Evolutionary conservation across 64 coral and sea anemone species (phyloP), one percentile per base, ranked within the genome.

Genomic region (Hydrozoanthus tunicans): DNA sequence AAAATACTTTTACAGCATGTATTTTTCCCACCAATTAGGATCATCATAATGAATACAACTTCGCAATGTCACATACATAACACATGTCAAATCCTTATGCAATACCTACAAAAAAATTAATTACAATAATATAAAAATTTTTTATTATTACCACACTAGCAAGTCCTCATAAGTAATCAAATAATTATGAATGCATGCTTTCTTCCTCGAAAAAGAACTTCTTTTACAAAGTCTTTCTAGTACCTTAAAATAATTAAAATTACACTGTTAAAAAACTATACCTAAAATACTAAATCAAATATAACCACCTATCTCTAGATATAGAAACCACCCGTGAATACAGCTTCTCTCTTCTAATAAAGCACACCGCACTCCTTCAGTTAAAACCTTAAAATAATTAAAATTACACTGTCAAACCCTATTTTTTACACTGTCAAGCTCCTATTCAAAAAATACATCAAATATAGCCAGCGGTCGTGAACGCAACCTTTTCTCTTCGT

Each of bases 331-430:
- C 1, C 43, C 77, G 56, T 79, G 77, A 79, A 79, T 79, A 79
- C 77, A 79, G 55, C 77, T 79, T 79, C 77, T 79, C 77, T 79
- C 77, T 79, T 79, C 77, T 79, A 79, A 79, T 79, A 79, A 79
- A 79, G 53, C 77, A 79, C 77, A 79, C 77, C 11, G 6, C 77
- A 79, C 53, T 79, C 77, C 77, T 79, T 79, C 74, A 77, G 74
- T 77, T 77, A 77, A 77, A 77, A 77, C 74, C 20, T 20, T 20
- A 20, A 20, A 20, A 20, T 20, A 20, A 20, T 20, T 20, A 20
- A 20, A 20, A 20, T n/a, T n/a, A 79, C n/a, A n/a, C n/a, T n/a
- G n/a, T n/a, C n/a, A n/a, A n/a, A n/a, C n/a, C n/a, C n/a, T n/a
- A n/a, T n/a, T n/a, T n/a, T n/a, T 79, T 79, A 79, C 77, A 20